Conservation (phyloP, 2,888 invertebrate species). For the Erebia epiphron region DNA sequence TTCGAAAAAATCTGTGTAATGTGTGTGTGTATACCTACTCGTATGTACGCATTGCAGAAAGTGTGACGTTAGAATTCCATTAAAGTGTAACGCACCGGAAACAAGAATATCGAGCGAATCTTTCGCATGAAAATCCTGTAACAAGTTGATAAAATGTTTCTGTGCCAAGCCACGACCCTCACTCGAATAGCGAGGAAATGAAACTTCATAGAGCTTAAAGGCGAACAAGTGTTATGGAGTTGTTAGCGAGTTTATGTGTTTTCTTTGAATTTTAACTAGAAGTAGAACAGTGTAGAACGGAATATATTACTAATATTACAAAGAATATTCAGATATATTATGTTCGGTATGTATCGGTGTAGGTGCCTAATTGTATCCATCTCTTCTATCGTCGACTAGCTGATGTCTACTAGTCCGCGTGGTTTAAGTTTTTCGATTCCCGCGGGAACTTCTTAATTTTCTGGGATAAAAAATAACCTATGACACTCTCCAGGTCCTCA, state of each 20-base stretch:
- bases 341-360: too few species aligned
- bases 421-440: too few species aligned
- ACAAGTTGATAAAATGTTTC: constrained; percentile 14
- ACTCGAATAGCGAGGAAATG: not conserved
- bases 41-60: not conserved
- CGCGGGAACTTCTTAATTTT: too few species aligned
- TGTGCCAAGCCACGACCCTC: not conserved
- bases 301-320: not conserved
- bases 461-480: too few species aligned
- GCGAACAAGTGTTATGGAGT: constrained; percentile 20
- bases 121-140: constrained; percentile 2
- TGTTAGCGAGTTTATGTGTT: constrained; percentile 3
- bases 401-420: too few species aligned
- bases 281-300: not conserved
- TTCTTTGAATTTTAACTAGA: constrained; percentile 16
- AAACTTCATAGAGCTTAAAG: constrained; percentile 23
- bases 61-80: not conserved
- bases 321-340: too few species aligned
- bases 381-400: too few species aligned
- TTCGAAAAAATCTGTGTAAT: too few species aligned
- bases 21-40: too few species aligned
- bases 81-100: not conserved
- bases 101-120: not conserved
- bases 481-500: too few species aligned
- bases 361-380: too few species aligned